phyloP scores from a whole-genome alignment of 2,888 invertebrate species.

The Napeogenes sylphis region DNA sequence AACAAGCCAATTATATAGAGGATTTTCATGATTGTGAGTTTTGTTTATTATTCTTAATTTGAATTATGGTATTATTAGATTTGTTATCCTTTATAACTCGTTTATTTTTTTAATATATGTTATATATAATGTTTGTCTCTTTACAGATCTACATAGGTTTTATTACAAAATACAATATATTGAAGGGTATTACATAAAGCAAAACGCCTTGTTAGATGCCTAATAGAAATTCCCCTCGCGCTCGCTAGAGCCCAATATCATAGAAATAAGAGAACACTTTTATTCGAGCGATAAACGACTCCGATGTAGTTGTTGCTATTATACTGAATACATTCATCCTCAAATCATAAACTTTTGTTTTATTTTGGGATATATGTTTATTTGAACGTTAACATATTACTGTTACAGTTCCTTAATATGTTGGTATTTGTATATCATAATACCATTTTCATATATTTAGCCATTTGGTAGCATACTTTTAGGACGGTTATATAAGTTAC shows the following conservation, averaged over 20 bases:
- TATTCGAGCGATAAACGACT: slow-evolving; percentile 20
- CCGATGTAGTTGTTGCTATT: slow-evolving; percentile 38
- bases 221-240: slow-evolving; percentile 67
- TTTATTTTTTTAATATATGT: not conserved
- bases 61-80: no score
- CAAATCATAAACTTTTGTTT: not conserved
- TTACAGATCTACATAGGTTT: slow-evolving; percentile 4
- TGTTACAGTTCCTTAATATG: no score
- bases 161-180: slow-evolving; percentile 1
- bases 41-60: no score
- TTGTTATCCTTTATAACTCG: not conserved
- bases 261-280: slow-evolving; percentile 20
- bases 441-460: no score
- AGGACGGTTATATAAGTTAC: not conserved
- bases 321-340: not conserved
- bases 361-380: not conserved
- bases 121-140: not conserved
- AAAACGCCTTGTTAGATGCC: slow-evolving; percentile 59
- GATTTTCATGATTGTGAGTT: no score
- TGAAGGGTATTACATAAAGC: slow-evolving; percentile 50
- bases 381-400: no score
- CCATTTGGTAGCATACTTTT: no score
- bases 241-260: slow-evolving; percentile 26
- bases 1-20: no score
- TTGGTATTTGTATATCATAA: no score